Evolutionary conservation across 2,888 invertebrate species (phyloP), one percentile per base, ranked within the genome.

Genomic region (Protonemura montana): DNA sequence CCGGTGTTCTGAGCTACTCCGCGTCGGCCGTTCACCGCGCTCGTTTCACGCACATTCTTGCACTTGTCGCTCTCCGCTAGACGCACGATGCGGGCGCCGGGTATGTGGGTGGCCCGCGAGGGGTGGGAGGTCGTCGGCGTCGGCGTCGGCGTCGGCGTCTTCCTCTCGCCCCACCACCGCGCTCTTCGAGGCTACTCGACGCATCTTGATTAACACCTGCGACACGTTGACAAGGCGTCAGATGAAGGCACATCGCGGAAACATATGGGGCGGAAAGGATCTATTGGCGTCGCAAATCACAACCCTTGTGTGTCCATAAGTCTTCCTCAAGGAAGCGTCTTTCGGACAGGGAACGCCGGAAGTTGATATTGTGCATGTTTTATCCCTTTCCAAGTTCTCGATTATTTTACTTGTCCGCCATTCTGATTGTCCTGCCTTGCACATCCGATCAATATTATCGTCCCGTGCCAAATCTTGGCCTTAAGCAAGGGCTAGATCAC

Each of bases 191-290:
- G 10, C 26, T 10, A 2, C 28, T 78, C 16, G 27, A 25, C 6
- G 26, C 78, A 78, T 28, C 78, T 78, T 78, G 78, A 78, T 78
- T 28, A 78, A 78, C 78, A 78, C 78, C 78, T 78, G 78, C 78
- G n/a, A 78, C 78, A 25, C n/a, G 78, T 7, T 27, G 78, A 78
- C 10, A 25, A 26, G 26, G 59, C 59, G 59, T 26, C 26, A 26
- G 78, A 59, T 35, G 35, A 35, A 3, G 35, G 35, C 35, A 35
- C 35, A 10, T 35, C 35, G 35, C 10, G 35, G 35, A 3, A 35
- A 10, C 35, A 35, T 35, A 35, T 35, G 35, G 35, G 10, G 35
- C 35, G 35, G 78, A 26, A 78, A 27, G 10, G 78, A 5, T 78
- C 78, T 78, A 26, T 21, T 21, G 16, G 59, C 59, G 13, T 78